These are phyloP conservation scores for Nyctibius grandis DNA, from an alignment of 2,797 vertebrate species.

Conservation along the genomic window DNA sequence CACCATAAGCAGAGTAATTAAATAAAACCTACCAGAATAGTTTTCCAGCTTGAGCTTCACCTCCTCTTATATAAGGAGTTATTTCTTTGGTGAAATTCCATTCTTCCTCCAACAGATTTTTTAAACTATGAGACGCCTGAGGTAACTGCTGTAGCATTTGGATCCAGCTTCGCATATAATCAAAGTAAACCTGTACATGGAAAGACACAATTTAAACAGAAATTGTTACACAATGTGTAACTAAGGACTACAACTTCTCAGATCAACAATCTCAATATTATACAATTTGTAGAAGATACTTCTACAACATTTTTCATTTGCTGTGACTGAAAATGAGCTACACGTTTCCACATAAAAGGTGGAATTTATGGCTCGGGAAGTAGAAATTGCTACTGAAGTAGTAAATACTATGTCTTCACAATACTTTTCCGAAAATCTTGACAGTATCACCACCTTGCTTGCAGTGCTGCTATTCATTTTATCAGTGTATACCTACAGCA, in stretches of 20 bases:
- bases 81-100: conserved; percentile 99
- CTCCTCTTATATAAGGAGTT: conserved; percentile 95
- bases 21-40: conserved; percentile 87
- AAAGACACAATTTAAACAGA: neutral
- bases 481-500: neutral
- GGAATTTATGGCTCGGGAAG: neutral
- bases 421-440: neutral
- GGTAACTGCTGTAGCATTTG: conserved; percentile 98
- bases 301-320: neutral
- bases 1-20: neutral
- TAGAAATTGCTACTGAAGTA: neutral
- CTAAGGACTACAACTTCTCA: neutral
- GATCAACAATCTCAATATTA: neutral
- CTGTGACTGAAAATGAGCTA: neutral
- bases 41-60: conserved; percentile 96
- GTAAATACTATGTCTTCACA: neutral
- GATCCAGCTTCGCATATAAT: conserved; percentile 99
- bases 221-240: neutral
- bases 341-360: neutral
- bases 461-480: neutral
- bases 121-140: conserved; percentile 97
- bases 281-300: neutral
- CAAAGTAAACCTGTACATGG: conserved; percentile 91
- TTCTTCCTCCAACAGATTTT: conserved; percentile 97
- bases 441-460: neutral